Conservation (phyloP, 2,888 invertebrate species). For the Dascillus cervinus region DNA sequence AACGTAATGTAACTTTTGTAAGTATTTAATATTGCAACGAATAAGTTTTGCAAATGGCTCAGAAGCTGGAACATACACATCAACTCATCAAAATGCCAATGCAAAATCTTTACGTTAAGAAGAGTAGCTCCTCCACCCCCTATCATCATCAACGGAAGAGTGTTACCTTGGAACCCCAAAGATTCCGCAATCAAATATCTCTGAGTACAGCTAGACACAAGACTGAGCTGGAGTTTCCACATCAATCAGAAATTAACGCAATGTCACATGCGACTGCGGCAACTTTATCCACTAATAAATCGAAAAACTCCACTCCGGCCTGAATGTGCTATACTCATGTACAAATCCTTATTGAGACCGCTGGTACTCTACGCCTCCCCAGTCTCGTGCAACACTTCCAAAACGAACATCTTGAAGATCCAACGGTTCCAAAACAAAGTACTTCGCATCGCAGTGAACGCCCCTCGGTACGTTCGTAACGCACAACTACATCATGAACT, state of each 20-base stretch:
- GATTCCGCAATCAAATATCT: slow-evolving; percentile 1
- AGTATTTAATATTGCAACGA: too few species aligned
- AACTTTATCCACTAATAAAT: slow-evolving; percentile 3
- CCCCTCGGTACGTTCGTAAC: too few species aligned
- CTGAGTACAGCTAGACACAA: too few species aligned
- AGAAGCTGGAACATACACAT: too few species aligned
- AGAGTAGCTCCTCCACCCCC: too few species aligned
- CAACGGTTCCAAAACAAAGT: too few species aligned
- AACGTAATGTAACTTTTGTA: too few species aligned
- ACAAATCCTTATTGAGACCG: slow-evolving; percentile 3
- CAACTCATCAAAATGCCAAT: too few species aligned
- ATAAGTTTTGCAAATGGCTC: too few species aligned
- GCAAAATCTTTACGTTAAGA: too few species aligned
- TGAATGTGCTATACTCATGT: slow-evolving; percentile 5
- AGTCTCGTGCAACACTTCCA: slow-evolving; percentile 4
- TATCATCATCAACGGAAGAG: too few species aligned
- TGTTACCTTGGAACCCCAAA: neutral
- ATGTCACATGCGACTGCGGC: slow-evolving; percentile 3
- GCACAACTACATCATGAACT: slow-evolving; percentile 4
- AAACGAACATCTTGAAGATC: slow-evolving; percentile 6
- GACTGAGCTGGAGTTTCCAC: slow-evolving; percentile 3
- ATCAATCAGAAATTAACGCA: slow-evolving; percentile 3
- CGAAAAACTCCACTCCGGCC: too few species aligned
- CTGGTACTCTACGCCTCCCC: slow-evolving; percentile 1
- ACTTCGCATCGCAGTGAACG: slow-evolving; percentile 4